Evolutionary conservation across 2,888 invertebrate genomes (phyloP).

Genomic region (Vanessa cardui): DNA sequence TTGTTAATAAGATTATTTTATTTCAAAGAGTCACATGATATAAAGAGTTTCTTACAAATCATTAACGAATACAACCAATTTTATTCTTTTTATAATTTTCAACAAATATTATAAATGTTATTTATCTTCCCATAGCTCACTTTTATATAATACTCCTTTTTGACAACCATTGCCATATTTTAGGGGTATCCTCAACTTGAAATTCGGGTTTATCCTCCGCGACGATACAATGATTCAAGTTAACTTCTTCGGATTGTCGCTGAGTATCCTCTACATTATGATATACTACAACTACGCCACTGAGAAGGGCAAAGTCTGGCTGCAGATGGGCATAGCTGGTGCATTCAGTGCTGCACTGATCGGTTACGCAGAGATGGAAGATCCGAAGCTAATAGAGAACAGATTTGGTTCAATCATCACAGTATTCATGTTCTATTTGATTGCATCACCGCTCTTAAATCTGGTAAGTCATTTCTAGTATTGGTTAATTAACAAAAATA

Average conservation of each 20-base stretch:
- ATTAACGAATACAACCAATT: too few species aligned
- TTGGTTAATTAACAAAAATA: not conserved
- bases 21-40: too few species aligned
- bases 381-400: constrained; percentile 84
- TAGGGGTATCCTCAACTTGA: constrained; percentile 89
- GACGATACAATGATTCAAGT: constrained; percentile 90
- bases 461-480: constrained; percentile 78
- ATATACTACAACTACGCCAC: constrained; percentile 86
- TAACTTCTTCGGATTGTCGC: constrained; percentile 87
- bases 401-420: constrained; percentile 89
- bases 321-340: constrained; percentile 80
- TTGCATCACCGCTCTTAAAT: constrained; percentile 87
- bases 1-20: too few species aligned
- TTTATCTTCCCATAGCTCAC: too few species aligned
- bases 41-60: too few species aligned
- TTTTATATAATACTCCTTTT: not conserved
- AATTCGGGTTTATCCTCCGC: constrained; percentile 87
- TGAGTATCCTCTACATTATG: constrained; percentile 86
- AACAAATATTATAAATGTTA: too few species aligned
- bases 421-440: constrained; percentile 84
- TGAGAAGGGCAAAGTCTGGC: constrained; percentile 79
- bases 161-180: constrained; percentile 10
- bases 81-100: too few species aligned
- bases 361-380: constrained; percentile 86
- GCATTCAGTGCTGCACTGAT: constrained; percentile 83